Base-by-base conservation (phyloP, 1,140 invertebrate species). In the Argopecten irradians region DNA sequence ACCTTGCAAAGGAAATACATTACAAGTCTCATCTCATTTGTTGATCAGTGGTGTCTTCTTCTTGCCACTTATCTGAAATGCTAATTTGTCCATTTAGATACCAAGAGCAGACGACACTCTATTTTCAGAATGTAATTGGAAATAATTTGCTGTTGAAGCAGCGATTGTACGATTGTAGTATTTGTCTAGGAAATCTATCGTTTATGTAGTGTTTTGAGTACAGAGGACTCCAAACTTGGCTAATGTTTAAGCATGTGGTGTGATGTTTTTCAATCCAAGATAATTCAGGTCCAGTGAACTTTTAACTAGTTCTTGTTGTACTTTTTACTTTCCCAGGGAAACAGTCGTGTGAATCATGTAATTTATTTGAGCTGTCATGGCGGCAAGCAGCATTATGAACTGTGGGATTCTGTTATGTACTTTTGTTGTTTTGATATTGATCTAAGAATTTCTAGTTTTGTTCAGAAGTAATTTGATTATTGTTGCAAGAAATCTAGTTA, bases 1-100 rank as follows among this genome's bases (percentile, higher is more conserved):
- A 71, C 55, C 55, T 71, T 71, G 55, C n/a, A 71, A n/a, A 71
- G 55, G 55, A 71, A 71, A 71, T 71, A 71, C 55, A 71, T 71
- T 71, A 71, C 55, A 71, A 71, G 55, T 28, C 14, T 71, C n/a
- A 28, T 71, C 55, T 71, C 55, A 71, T 71, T 71, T 71, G 55
- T 71, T 28, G n/a, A n/a, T n/a, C 16, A 16, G 28, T n/a, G 55
- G 55, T 16, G n/a, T 71, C 55, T 71, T 71, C 22, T 28, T n/a
- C 1, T 71, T n/a, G 14, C 55, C 55, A 3, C 43, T 55, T 55
- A n/a, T 71, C 13, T 71, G n/a, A n/a, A 71, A 71, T 71, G 55
- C 55, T 71, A 71, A 71, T 71, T 71, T 11, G 22, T 71, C 22
- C 7, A 11, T 55, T n/a, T 71, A n/a, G 55, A 28, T 71, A 71